Evolutionary conservation across 2,797 vertebrate species (phyloP).

Genomic region (Toxotes lorentzi): DNA sequence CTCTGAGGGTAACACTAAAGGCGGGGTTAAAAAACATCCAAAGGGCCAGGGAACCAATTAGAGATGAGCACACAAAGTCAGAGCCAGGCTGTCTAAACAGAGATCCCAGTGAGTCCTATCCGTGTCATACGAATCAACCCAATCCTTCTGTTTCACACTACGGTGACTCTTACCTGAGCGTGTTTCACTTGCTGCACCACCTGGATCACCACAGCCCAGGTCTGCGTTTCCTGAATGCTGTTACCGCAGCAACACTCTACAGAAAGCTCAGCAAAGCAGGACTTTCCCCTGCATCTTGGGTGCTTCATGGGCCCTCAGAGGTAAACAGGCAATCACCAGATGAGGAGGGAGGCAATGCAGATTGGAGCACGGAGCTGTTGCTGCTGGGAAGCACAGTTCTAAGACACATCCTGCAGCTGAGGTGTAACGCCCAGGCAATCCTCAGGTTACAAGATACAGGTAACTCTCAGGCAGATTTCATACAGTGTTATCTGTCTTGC

Average conservation of each 20-base stretch:
- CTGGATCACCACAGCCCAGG: slow-evolving; percentile 81
- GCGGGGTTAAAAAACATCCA: slow-evolving; percentile 84
- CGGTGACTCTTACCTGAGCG: slow-evolving; percentile 85
- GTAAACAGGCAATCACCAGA: slow-evolving; percentile 29
- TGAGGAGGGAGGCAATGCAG: slow-evolving; percentile 4
- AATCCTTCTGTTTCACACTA: slow-evolving; percentile 64
- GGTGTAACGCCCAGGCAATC: slow-evolving; percentile 94
- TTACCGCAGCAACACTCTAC: slow-evolving; percentile 88
- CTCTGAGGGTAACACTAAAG: slow-evolving; percentile 89
- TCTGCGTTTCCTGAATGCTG: slow-evolving; percentile 87
- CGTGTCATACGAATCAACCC: slow-evolving; percentile 18
- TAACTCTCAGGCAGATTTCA: slow-evolving; percentile 62
- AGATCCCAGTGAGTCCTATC: slow-evolving; percentile 14
- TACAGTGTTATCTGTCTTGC: background rate
- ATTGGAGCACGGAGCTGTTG: slow-evolving; percentile 73
- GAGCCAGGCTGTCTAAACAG: background rate
- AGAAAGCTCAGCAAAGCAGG: slow-evolving; percentile 76
- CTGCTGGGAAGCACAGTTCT: slow-evolving; percentile 89
- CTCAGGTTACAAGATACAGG: slow-evolving; percentile 85
- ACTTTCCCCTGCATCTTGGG: slow-evolving; percentile 61
- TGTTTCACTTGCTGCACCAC: slow-evolving; percentile 91
- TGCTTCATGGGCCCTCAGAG: background rate
- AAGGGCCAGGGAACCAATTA: slow-evolving; percentile 52
- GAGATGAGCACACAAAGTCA: slow-evolving; percentile 28
- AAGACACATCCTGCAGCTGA: slow-evolving; percentile 92